Evolutionary conservation across 2,797 vertebrate genomes (phyloP).

Genomic region (Ficedula albicollis): DNA sequence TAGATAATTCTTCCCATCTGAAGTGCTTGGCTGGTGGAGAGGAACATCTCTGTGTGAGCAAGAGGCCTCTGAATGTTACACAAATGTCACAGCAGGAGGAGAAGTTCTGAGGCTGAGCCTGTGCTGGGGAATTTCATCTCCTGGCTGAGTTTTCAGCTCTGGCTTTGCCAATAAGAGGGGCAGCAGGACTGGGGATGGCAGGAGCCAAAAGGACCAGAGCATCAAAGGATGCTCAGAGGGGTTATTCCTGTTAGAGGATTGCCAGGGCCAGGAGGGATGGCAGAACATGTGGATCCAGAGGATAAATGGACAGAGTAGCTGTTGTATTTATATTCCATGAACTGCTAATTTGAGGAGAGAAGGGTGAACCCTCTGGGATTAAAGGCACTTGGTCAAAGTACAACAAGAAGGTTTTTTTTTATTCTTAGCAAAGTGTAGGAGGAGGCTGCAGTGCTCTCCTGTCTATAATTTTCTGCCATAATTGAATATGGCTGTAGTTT

Average conservation of each 20-base stretch:
- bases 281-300: not conserved
- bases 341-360: not conserved
- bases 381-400: not conserved
- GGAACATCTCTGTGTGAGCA: not conserved
- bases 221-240: not conserved
- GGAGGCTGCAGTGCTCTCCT: not conserved
- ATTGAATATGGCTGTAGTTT: not conserved
- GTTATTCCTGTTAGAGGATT: not conserved
- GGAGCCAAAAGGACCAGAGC: not conserved
- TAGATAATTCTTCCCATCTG: conserved; percentile 42
- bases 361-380: not conserved
- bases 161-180: not conserved
- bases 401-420: not conserved
- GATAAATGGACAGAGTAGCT: not conserved
- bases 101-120: conserved; percentile 21
- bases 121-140: conserved; percentile 13
- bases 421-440: not conserved
- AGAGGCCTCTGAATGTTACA: conserved; percentile 31
- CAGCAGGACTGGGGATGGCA: not conserved
- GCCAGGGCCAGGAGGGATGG: not conserved
- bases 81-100: conserved; percentile 21
- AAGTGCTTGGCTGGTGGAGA: conserved; percentile 20
- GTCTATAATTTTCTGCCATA: not conserved
- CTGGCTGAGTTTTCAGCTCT: not conserved
- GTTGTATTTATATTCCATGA: not conserved